Base-by-base conservation (phyloP, 2,113 vertebrate species). In the Naja naja region DNA sequence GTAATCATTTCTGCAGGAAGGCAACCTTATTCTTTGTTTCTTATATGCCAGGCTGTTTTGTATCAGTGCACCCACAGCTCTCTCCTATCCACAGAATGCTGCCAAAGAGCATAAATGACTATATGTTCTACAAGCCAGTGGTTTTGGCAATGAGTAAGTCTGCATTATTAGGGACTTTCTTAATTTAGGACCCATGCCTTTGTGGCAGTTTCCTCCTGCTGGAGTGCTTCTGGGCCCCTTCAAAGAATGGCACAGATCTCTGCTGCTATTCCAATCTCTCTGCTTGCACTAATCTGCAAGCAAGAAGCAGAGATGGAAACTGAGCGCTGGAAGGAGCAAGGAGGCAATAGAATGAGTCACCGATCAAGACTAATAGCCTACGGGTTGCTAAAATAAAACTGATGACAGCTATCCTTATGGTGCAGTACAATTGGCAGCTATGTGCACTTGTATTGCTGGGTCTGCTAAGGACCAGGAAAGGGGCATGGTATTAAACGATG, bases 351-450 rank as follows among this genome's bases (percentile, higher is more conserved):
- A 93, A 96, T 97, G 97, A 97, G 96, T 97, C 97, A 97, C 93
- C 94, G 87, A 89, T 87, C 94, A 94, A 96, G 96, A 96, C 90
- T 95, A 96, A 97, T 95, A 95, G 95, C 95, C 93, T 96, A 92
- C n/a, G 85, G 95, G 94, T 94, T 93, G 92, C 91, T 96, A 96
- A 96, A 97, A 96, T 96, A 95, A 97, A 96, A 89, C 93, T 22
- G 93, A 94, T 91, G 95, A 96, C 89, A 92, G 91, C n/a, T 54
- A 85, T 96, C 95, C 94, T 95, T 92, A 87, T 0, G 23, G 95
- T 95, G 54, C 93, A 53, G 39, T 93, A 94, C 94, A 95, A 94
- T 93, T 95, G 93, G 95, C 94, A 94, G 91, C 95, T 95, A 92
- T 49, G 53, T 94, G 95, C 94, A 96, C 94, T 94, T 96, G 93